Evolutionary conservation across 2,113 vertebrate species (phyloP).

Genomic region (Trochalopteron elliotii): DNA sequence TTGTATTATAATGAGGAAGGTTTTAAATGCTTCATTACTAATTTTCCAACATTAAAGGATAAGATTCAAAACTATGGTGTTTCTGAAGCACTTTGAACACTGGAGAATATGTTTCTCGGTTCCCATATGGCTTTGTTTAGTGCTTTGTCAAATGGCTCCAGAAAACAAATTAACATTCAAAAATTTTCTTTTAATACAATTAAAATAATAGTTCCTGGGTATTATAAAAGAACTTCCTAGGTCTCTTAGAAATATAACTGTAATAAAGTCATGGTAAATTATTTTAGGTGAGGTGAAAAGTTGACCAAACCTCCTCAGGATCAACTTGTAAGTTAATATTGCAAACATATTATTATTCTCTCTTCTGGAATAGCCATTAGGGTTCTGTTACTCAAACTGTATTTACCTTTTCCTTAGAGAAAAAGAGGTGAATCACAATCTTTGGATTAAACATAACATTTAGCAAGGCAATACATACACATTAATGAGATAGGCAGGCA

Average conservation of each 20-base stretch:
- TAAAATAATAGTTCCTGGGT: not conserved
- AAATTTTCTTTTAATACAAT: not conserved
- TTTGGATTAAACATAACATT: conserved; percentile 8
- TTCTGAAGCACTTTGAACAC: not conserved
- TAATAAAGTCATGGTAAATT: not conserved
- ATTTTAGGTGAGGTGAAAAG: not conserved
- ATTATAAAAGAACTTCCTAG: not conserved
- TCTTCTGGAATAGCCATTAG: not conserved
- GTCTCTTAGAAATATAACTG: not conserved
- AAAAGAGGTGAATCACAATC: not conserved
- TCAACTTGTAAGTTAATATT: not conserved
- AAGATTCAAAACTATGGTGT: not conserved
- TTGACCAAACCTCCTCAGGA: not conserved
- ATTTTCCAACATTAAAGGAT: not conserved
- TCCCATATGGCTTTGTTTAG: not conserved
- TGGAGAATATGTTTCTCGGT: rapidly evolving
- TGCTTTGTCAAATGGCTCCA: not conserved
- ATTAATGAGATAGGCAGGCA: not conserved
- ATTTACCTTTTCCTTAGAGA: not conserved
- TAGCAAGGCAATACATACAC: not conserved
- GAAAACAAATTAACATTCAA: not conserved
- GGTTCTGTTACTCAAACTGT: not conserved
- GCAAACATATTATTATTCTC: not conserved
- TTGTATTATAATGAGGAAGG: not conserved
- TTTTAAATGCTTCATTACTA: not conserved